A percentile compares a stretch with the other conserved stretches of the same genome.
Conservation (phyloP, 2,797 vertebrate genomes). For the Macrochelys suwanniensis region DNA sequence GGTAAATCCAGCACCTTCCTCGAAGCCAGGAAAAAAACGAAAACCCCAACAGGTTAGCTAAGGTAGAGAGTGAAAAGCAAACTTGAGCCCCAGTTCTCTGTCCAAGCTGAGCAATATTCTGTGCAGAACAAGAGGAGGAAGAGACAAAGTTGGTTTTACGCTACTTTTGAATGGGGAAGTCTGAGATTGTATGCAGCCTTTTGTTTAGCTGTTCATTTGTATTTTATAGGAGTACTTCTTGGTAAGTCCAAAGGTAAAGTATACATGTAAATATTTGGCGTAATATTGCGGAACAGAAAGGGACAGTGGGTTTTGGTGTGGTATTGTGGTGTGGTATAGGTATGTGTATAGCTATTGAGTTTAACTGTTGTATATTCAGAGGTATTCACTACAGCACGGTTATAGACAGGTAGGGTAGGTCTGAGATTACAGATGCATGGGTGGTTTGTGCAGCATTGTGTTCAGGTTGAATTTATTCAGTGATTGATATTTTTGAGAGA, state of each 20-base stretch:
- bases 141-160: background rate
- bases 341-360: background rate
- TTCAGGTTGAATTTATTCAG: background rate
- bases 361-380: background rate
- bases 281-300: background rate
- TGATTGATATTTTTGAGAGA: background rate
- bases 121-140: background rate
- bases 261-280: background rate
- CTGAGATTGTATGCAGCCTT: background rate
- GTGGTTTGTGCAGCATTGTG: background rate
- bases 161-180: background rate
- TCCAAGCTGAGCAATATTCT: background rate
- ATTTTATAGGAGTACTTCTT: background rate
- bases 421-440: background rate
- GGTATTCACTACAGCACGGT: background rate
- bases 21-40: background rate
- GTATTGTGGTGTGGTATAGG: background rate
- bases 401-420: background rate
- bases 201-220: background rate
- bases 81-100: background rate
- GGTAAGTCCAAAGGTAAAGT: background rate
- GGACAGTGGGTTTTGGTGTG: background rate
- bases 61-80: background rate
- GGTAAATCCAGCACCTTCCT: background rate
- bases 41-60: background rate